Conservation (phyloP, 1,140 invertebrate genomes). For the Sitobion miscanthi region DNA sequence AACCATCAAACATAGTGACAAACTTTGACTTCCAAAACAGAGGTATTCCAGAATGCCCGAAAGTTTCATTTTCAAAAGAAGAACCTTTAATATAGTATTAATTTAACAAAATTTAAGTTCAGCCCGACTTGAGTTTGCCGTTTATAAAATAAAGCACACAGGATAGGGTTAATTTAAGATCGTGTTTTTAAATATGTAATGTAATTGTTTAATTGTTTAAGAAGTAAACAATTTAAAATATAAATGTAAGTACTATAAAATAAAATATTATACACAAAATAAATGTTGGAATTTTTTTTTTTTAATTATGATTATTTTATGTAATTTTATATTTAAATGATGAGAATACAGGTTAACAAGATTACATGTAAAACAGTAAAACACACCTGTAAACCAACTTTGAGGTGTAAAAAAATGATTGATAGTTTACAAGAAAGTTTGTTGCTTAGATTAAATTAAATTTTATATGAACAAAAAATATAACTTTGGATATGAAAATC, state of each 20-base stretch:
- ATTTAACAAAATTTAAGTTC: not conserved
- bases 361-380: not conserved
- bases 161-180: not conserved
- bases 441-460: not conserved
- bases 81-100: not conserved
- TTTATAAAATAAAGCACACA: not conserved
- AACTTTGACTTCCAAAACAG: slow-evolving; percentile 38
- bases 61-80: not conserved
- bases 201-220: not conserved
- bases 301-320: not conserved
- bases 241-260: not conserved
- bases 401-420: not conserved
- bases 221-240: not conserved
- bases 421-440: not conserved
- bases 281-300: not conserved
- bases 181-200: not conserved
- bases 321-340: not conserved
- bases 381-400: not conserved
- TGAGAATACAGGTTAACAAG: not conserved
- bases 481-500: not conserved
- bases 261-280: not conserved
- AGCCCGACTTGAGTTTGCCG: not conserved
- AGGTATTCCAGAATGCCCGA: not conserved
- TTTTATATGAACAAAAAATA: not conserved
- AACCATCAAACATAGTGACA: not conserved